Conservation (phyloP, 1,140 invertebrate species). For the Papilio aristodemus region DNA sequence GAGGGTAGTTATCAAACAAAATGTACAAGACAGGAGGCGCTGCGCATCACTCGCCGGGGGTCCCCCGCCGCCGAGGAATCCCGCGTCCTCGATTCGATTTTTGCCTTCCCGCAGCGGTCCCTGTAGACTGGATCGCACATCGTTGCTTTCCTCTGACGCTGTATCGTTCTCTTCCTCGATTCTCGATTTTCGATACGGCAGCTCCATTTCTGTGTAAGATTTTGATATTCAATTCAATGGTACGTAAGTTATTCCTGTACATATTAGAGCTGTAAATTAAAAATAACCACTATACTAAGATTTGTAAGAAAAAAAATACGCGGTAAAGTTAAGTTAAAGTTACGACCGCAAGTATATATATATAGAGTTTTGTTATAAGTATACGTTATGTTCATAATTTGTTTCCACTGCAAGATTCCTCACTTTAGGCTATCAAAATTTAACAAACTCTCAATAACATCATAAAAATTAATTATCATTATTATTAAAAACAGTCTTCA, state of each 20-base stretch:
- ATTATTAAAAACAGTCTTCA: no score
- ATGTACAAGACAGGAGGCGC: conserved; percentile 42
- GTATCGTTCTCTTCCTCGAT: conserved; percentile 64
- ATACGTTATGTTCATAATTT: no score
- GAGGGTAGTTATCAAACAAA: conserved; percentile 66
- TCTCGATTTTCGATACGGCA: conserved; percentile 70
- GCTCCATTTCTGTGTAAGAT: conserved; percentile 72
- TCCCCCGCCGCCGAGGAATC: conserved; percentile 65
- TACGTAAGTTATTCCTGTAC: conserved; percentile 10
- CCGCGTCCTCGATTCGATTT: conserved; percentile 60
- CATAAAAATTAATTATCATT: no score
- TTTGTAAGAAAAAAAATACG: no score
- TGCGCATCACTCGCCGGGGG: conserved; percentile 44
- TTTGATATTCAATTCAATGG: background rate
- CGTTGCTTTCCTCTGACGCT: conserved; percentile 66
- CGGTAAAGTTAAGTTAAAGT: no score
- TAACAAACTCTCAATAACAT: no score
- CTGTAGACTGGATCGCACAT: conserved; percentile 72
- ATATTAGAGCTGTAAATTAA: background rate
- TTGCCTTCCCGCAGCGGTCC: conserved; percentile 72
- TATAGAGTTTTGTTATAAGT: no score
- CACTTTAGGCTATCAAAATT: no score
- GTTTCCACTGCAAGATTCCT: no score
- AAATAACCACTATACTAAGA: background rate
- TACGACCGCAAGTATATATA: no score